Evolutionary conservation across 2,113 vertebrate species (phyloP), one percentile per base, ranked within the genome.

Genomic region (Gasterosteus nipponicus): DNA sequence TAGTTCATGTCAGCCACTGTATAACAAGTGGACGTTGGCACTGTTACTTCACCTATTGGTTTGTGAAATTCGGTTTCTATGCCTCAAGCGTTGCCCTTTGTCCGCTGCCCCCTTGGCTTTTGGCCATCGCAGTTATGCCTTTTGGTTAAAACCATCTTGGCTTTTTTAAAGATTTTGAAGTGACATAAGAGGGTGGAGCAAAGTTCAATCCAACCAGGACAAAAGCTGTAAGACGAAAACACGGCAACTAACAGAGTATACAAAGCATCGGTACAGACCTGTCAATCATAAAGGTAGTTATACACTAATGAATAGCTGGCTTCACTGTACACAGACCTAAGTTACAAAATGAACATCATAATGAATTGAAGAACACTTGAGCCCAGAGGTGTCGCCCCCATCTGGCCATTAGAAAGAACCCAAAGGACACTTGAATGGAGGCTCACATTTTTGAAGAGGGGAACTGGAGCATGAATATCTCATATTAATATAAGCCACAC

Each of bases 1-100:
- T 69, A 81, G 62, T 77, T 86, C 53, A 76, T 81, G 53, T 85
- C 66, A 81, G 76, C 60, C 10, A 53, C 49, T 53, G 51, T 11
- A 53, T 10, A 53, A 53, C 10, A 53, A 54, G 51, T 54, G 51
- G n/a, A 54, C 3, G 8, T 51, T 8, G 7, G 19, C 47, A 19
- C 18, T 7, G 2, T 51, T 18, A n/a, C 51, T 54, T 54, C 51
- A 26, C 22, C 22, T 10, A 54, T 54, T 54, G 22, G 51, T 54
- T 54, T 26, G 22, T 54, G 22, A 10, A 54, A n/a, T 11, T 9
- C 51, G 22, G 51, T 54, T 26, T 54, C 22, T 19, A 22, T 4
- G 4, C 51, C 10, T 26, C n/a, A 26, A 54, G 51, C 26, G 11
- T 54, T 11, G 10, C 51, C 11, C 26, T 54, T 54, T 54, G 51